Percentiles rank a stretch among this genome's conserved stretches.
These are phyloP conservation scores for Leptestheria dahalacensis DNA, from an alignment of 1,140 invertebrate genomes.

Conservation along the genomic window DNA sequence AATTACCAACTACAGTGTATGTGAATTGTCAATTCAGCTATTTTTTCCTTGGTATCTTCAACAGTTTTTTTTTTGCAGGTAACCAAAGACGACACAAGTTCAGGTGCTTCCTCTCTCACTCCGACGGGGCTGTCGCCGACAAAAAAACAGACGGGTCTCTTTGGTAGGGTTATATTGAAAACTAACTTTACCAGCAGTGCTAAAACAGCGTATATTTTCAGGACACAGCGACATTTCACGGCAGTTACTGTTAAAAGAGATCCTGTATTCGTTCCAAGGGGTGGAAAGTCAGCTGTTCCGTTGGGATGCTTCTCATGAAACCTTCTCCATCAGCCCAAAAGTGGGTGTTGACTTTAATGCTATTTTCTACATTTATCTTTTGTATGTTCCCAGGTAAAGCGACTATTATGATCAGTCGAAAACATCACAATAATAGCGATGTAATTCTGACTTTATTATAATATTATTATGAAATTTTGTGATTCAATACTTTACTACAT, in stretches of 20 bases:
- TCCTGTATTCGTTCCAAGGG: conserved; percentile 67
- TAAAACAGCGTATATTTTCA: not conserved
- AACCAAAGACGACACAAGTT: not conserved
- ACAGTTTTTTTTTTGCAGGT: not conserved
- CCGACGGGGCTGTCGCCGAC: too few relatives aligned
- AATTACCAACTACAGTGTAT: too few relatives aligned
- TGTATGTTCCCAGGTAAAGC: not conserved
- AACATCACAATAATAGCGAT: too few relatives aligned
- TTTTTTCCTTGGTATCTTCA: too few relatives aligned
- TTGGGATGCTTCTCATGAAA: conserved; percentile 43
- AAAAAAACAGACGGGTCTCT: not conserved
- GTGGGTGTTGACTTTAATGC: conserved; percentile 20
- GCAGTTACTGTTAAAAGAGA: conserved; percentile 48
- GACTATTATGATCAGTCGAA: too few relatives aligned
- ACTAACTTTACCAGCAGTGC: not conserved
- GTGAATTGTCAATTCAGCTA: too few relatives aligned
- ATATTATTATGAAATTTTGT: too few relatives aligned
- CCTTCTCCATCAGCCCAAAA: conserved; percentile 47
- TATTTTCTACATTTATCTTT: conserved; percentile 1
- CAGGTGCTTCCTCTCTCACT: not conserved
- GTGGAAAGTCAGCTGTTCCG: conserved; percentile 59
- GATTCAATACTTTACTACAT: too few relatives aligned
- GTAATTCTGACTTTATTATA: too few relatives aligned
- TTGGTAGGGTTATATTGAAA: not conserved
- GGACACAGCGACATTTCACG: conserved; percentile 27